Evolutionary conservation across 2,888 invertebrate species (phyloP).

Genomic region (Agrypnus murinus): DNA sequence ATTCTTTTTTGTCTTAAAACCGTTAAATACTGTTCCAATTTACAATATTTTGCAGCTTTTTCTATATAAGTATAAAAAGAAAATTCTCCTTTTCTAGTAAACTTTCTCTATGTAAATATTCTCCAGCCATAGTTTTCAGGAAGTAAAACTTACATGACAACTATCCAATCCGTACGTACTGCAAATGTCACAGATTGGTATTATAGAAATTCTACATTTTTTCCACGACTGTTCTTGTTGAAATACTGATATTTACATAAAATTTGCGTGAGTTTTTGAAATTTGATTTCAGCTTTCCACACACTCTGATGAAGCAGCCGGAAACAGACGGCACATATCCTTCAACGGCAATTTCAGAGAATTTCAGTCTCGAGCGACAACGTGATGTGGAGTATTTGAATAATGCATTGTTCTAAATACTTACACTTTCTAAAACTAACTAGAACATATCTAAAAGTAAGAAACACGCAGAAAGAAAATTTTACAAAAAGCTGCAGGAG

Average conservation of each 20-base stretch:
- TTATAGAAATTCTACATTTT: constrained; percentile 8
- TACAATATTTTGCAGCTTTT: no score
- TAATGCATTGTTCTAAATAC: constrained; percentile 23
- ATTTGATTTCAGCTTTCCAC: constrained; percentile 41
- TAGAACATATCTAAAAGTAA: no score
- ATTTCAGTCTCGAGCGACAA: constrained; percentile 31
- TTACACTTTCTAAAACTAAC: background rate
- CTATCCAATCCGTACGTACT: background rate
- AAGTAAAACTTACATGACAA: no score
- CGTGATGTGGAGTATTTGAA: constrained; percentile 32
- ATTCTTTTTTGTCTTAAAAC: no score
- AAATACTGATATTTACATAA: constrained; percentile 41
- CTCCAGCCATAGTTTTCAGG: no score
- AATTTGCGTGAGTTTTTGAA: constrained; percentile 44
- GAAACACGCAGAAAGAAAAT: no score
- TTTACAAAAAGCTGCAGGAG: no score
- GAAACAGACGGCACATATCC: constrained; percentile 37
- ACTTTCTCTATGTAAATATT: no score
- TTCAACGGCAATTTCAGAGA: constrained; percentile 32
- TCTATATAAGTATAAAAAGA: no score
- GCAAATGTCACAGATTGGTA: background rate
- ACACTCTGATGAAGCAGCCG: constrained; percentile 45
- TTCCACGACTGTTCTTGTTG: constrained; percentile 19
- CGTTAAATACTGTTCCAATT: no score
- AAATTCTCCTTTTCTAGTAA: no score